Conservation (phyloP, 2,113 vertebrate genomes). For the Eudyptes chrysolophus region DNA sequence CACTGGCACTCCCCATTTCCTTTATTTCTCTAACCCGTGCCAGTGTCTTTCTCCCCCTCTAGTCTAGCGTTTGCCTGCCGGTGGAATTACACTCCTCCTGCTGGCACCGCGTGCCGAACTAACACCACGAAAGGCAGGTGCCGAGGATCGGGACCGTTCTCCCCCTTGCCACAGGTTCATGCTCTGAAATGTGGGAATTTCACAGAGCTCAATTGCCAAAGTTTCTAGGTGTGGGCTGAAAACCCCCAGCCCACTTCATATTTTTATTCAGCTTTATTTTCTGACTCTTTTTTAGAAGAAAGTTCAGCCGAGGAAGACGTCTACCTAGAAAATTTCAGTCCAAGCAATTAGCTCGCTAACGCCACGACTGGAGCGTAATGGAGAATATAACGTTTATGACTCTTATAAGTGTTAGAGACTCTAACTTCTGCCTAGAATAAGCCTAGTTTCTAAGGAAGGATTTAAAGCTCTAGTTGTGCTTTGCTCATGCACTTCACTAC, state of each 20-base stretch:
- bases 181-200: background rate
- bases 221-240: background rate
- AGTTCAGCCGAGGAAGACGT: background rate
- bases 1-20: background rate
- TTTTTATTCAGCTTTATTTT: background rate
- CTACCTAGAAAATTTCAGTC: background rate
- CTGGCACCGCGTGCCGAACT: fast-evolving
- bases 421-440: background rate
- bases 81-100: background rate
- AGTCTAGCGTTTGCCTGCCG: background rate
- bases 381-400: background rate
- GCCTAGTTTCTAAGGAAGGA: background rate
- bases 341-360: background rate
- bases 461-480: constrained; percentile 26
- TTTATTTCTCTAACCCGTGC: background rate
- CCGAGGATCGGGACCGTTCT: fast-evolving
- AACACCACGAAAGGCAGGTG: background rate
- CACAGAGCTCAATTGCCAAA: background rate
- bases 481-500: background rate
- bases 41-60: background rate
- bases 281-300: background rate
- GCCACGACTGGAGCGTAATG: background rate
- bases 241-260: background rate
- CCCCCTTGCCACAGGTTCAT: background rate
- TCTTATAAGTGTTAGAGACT: background rate